Percentiles rank a stretch among this genome's conserved stretches.
phyloP scores from a whole-genome alignment of 2,113 vertebrate genomes.

The Sceloporus undulatus region DNA sequence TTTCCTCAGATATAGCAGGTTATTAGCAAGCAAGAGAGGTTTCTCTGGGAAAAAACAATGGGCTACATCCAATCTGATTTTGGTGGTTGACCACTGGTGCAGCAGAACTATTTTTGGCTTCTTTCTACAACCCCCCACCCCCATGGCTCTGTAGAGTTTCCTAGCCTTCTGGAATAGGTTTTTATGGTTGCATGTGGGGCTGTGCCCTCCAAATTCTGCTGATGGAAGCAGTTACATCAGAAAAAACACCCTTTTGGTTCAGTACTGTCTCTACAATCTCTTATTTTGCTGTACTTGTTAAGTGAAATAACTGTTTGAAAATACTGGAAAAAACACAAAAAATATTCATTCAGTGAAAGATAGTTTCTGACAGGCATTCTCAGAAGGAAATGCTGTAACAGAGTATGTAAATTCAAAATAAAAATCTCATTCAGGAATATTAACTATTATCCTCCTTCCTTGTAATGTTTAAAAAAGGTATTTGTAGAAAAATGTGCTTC shows the following conservation, averaged over 20 bases:
- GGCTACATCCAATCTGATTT: background rate
- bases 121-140: background rate
- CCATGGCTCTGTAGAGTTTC: too few relatives aligned
- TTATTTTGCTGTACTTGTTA: rapidly evolving
- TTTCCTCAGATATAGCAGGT: background rate
- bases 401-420: background rate
- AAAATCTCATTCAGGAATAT: background rate
- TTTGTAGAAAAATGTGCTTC: background rate
- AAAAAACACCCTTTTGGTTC: background rate
- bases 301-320: background rate
- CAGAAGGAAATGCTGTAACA: background rate
- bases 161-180: too few relatives aligned
- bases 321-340: background rate
- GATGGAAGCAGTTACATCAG: background rate
- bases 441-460: background rate
- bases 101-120: background rate
- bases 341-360: background rate
- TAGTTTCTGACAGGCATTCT: background rate
- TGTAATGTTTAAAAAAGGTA: slow-evolving; percentile 3
- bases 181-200: too few relatives aligned
- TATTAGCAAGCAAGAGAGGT: background rate
- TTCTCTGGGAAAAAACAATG: background rate
- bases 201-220: background rate
- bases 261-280: rapidly evolving
- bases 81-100: background rate